phyloP scores from a whole-genome alignment of 92 coral and sea anemone species.

The Desmophyllum pertusum region DNA sequence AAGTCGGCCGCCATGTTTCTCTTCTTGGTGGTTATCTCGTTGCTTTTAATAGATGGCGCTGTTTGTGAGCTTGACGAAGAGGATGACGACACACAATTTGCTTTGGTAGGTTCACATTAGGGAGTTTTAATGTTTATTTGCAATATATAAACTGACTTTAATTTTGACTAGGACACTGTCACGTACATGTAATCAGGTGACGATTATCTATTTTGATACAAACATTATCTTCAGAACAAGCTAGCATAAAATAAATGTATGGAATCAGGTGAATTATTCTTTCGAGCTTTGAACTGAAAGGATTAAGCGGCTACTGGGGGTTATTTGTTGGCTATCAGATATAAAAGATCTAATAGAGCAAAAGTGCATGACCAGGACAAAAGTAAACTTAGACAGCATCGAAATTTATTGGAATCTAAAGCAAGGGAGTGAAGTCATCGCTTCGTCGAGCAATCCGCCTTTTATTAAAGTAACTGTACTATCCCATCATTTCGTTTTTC shows the following conservation, averaged over 20 bases:
- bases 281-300: not conserved
- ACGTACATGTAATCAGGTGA: too few species aligned
- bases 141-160: not conserved
- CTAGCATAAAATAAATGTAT: not conserved
- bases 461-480: too few species aligned
- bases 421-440: too few species aligned
- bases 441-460: too few species aligned
- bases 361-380: not conserved
- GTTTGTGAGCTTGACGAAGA: slow-evolving; percentile 5
- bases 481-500: too few species aligned
- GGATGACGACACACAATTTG: slow-evolving; percentile 24
- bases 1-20: not conserved
- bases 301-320: not conserved
- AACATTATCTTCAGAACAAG: too few species aligned
- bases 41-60: not conserved
- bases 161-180: too few species aligned
- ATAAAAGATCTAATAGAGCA: not conserved
- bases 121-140: not conserved
- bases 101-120: slow-evolving; percentile 5
- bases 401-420: too few species aligned
- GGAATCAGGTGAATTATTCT: not conserved
- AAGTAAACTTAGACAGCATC: not conserved
- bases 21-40: not conserved
- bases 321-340: not conserved
- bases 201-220: too few species aligned